Base-by-base conservation (phyloP, 2,113 vertebrate species). In the Peucedramus taeniatus region DNA sequence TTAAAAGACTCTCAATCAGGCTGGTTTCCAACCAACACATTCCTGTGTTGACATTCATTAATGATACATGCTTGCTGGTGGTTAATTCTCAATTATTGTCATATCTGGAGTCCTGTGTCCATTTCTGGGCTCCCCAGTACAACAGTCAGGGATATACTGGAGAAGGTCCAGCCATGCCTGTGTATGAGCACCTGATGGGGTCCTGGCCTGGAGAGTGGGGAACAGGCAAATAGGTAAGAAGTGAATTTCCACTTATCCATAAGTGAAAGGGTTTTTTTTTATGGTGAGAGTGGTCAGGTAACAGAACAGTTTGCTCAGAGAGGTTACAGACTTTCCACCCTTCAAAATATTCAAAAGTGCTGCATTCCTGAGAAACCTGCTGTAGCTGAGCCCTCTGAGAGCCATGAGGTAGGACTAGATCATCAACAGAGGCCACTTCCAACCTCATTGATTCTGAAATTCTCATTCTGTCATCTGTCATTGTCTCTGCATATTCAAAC, bases 41-140 rank as follows among this genome's bases (percentile, higher is more conserved):
- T 53, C 26, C 33, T 82, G 27, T 18, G 18, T 12, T 84, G 81
- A 31, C 35, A 21, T 64, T 68, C 60, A 40, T 54, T 78, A 75
- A 60, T 37, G 44, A 79, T 44, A 68, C 20, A 66, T 0, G 0
- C 16, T 31, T 85, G 53, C 16, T 49, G 13, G 4, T 56, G 22
- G n/a, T 64, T 86, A 76, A 51, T 71, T 71, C 65, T 71, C 84
- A 87, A 51, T 87, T 33, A 18, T 20, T 60, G 28, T 44, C 31
- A 23, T 27, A 49, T 83, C 53, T 83, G 53, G 45, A 88, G 45
- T 68, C 10, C 47, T 72, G 49, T 47, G 28, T n/a, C 50, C n/a
- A 9, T 50, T 79, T 80, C 70, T 83, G 70, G 20, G n/a, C 22
- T 90, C 31, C 17, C 35, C 42, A 40, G 35, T 64, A 75, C 8